phyloP scores from a whole-genome alignment of 2,113 vertebrate species.

The Melanerpes aurifrons region DNA sequence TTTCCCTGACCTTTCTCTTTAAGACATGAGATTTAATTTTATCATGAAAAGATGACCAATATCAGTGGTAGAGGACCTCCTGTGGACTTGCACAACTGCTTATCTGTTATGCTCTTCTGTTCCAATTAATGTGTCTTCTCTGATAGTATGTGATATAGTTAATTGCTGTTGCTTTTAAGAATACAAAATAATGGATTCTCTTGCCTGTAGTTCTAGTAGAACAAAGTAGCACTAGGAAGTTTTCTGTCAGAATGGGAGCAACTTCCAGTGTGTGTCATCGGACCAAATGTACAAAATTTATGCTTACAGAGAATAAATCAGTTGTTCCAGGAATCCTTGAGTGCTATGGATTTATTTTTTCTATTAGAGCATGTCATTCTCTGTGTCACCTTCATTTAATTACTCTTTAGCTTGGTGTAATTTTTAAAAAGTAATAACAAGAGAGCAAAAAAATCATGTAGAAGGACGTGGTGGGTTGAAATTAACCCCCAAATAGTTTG shows the following conservation, averaged over 20 bases:
- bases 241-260: not conserved
- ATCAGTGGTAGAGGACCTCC: not conserved
- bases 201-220: not conserved
- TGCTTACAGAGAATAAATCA: not conserved
- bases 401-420: not conserved
- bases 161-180: not conserved
- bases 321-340: not conserved
- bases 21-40: not conserved
- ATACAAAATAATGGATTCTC: not conserved
- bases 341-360: not conserved
- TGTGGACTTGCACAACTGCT: not conserved
- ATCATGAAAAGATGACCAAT: not conserved
- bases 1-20: not conserved
- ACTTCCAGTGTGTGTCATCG: not conserved
- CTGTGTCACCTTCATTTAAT: not conserved
- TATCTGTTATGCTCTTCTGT: not conserved
- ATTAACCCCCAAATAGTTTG: no score
- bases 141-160: fast-evolving
- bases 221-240: not conserved
- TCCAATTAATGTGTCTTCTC: not conserved
- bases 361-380: not conserved
- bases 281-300: not conserved
- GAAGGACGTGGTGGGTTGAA: not conserved
- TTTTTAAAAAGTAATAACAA: not conserved
- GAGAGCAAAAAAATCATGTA: not conserved